These are phyloP conservation scores for Monomorium pharaonis DNA, from an alignment of 1,140 invertebrate species.

Conservation along the genomic window DNA sequence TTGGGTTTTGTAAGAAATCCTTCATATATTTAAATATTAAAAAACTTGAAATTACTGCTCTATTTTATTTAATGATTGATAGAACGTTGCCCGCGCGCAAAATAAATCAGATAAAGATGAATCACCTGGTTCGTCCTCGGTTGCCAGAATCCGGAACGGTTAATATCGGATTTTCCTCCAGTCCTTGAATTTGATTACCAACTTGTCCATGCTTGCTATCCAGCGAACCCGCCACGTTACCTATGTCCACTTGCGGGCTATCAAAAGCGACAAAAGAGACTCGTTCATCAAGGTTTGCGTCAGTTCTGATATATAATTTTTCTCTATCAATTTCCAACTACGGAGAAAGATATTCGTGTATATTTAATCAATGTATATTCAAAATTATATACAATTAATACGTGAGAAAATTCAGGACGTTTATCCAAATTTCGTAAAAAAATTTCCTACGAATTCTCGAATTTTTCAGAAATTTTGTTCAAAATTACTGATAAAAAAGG, in stretches of 20 bases:
- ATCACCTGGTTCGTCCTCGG: constrained; percentile 75
- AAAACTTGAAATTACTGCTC: not conserved
- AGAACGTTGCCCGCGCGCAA: not conserved
- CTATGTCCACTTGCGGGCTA: constrained; percentile 74
- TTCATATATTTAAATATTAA: not conserved
- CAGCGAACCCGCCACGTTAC: constrained; percentile 57
- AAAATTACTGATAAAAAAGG: no score
- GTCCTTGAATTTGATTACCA: constrained; percentile 64
- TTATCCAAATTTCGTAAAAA: no score
- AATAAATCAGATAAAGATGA: not conserved
- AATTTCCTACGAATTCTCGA: no score
- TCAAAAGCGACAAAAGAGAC: constrained; percentile 39
- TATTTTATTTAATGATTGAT: not conserved
- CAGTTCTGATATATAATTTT: not conserved
- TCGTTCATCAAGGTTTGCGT: not conserved
- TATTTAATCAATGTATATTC: no score
- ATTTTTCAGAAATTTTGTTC: no score
- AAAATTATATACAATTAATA: constrained; percentile 2
- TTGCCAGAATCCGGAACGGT: constrained; percentile 66
- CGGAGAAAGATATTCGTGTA: not conserved
- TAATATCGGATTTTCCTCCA: constrained; percentile 62
- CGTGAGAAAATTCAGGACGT: not conserved
- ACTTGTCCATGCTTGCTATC: constrained; percentile 68
- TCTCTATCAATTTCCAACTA: not conserved
- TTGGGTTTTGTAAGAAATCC: no score